Percentiles rank a stretch among this genome's conserved stretches.
phyloP scores from a whole-genome alignment of 2,113 vertebrate genomes.

The Eurypyga helias region DNA sequence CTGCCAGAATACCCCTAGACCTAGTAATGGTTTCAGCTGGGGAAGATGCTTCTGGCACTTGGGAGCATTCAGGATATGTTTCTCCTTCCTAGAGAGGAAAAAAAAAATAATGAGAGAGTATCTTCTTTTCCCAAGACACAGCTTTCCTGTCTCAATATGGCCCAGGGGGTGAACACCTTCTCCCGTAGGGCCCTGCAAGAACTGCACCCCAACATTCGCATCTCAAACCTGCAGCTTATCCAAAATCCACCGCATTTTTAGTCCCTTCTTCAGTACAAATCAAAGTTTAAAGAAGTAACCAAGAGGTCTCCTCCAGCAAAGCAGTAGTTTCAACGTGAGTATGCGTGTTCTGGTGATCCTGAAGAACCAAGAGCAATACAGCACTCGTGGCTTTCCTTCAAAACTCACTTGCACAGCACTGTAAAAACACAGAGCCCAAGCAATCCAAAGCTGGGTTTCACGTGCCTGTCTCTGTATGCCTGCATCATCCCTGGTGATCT shows the following conservation, averaged over 20 bases:
- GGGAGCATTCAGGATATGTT: not conserved
- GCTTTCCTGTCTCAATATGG: not conserved
- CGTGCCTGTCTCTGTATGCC: not conserved
- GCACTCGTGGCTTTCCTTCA: not conserved
- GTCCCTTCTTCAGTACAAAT: not conserved
- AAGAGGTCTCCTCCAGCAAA: not conserved
- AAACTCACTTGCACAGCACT: not conserved
- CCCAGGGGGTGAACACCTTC: not conserved
- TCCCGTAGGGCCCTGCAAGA: not conserved
- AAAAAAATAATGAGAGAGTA: not conserved
- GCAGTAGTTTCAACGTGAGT: not conserved
- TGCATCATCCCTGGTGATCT: not conserved
- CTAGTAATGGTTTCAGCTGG: not conserved
- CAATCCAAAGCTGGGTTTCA: not conserved
- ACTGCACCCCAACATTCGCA: not conserved
- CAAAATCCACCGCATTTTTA: not conserved
- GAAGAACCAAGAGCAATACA: not conserved
- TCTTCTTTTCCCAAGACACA: not conserved
- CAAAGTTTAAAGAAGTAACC: not conserved
- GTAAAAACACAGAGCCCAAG: not conserved
- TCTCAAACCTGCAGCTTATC: not conserved
- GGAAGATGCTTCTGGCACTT: not conserved
- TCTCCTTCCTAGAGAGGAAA: not conserved
- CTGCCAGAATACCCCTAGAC: not conserved
- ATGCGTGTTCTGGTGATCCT: accelerated